Conservation (phyloP, 2,113 vertebrate species). For the Rallus limicola region DNA sequence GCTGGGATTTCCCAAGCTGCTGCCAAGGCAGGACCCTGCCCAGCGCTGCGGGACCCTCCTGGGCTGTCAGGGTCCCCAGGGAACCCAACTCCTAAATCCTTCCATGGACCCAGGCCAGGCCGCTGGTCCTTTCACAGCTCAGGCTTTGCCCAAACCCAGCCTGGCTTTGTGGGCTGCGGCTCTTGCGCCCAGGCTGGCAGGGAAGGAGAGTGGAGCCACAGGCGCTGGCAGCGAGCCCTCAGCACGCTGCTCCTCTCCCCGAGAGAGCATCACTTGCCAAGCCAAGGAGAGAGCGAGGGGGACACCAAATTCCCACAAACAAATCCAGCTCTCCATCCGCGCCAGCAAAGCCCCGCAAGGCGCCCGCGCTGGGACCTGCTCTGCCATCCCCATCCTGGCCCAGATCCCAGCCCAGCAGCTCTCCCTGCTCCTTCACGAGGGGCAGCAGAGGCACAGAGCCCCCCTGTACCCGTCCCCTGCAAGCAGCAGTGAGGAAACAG, state of each 20-base stretch:
- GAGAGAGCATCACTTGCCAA: rapidly evolving
- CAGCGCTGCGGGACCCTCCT: neutral
- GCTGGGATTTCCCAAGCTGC: slow-evolving; percentile 10
- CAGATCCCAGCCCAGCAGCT: neutral
- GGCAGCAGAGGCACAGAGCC: neutral
- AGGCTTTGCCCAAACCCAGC: neutral
- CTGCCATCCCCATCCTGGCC: neutral
- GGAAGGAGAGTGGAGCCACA: neutral
- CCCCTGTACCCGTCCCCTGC: neutral
- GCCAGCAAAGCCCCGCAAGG: neutral
- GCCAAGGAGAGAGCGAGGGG: neutral
- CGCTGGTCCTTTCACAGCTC: neutral
- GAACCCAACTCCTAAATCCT: neutral
- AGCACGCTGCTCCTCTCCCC: neutral
- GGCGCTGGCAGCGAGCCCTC: neutral
- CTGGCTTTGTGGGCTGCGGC: neutral
- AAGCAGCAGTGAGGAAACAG: neutral
- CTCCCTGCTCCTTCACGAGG: neutral
- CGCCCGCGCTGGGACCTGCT: rapidly evolving
- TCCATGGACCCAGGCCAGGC: neutral
- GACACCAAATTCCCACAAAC: neutral
- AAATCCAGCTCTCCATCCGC: rapidly evolving
- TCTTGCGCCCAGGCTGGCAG: neutral
- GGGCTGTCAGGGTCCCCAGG: neutral
- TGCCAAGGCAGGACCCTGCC: neutral